Percentiles rank a stretch among this genome's conserved stretches.
Evolutionary conservation across 2,888 invertebrate species (phyloP).

Genomic region (Drosophila vallismaia): DNA sequence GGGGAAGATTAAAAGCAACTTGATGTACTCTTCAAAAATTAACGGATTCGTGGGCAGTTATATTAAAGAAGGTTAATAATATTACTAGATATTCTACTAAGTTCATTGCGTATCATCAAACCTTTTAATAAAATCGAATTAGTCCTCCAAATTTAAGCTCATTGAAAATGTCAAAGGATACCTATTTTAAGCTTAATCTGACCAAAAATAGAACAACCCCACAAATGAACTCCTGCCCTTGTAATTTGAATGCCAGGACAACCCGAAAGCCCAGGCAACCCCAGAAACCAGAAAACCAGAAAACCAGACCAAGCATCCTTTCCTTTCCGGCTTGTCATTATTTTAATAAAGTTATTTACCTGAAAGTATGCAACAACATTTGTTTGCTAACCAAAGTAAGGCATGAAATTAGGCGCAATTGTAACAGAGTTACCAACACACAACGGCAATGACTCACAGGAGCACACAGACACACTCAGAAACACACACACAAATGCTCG

Average conservation of each 20-base stretch:
- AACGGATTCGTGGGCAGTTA: too few relatives aligned
- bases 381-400: constrained; percentile 71
- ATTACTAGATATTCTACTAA: too few relatives aligned
- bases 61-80: too few relatives aligned
- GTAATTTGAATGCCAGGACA: constrained; percentile 18
- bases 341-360: constrained; percentile 79
- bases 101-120: too few relatives aligned
- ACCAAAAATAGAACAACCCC: neutral
- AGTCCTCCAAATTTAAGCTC: neutral
- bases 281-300: constrained; percentile 13
- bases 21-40: neutral
- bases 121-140: neutral
- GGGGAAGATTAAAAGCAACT: neutral
- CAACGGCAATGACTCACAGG: constrained; percentile 44
- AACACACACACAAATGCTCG: constrained; percentile 30
- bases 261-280: neutral
- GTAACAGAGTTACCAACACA: constrained; percentile 77
- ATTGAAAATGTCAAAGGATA: neutral
- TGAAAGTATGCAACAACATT: constrained; percentile 77
- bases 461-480: constrained; percentile 28
- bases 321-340: constrained; percentile 68
- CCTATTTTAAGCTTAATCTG: neutral
- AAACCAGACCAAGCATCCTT: constrained; percentile 30
- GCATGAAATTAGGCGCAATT: constrained; percentile 78
- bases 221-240: neutral